Evolutionary conservation across 2,797 vertebrate genomes (phyloP), one percentile per base, ranked within the genome.

Genomic region (Chelmon rostratus): DNA sequence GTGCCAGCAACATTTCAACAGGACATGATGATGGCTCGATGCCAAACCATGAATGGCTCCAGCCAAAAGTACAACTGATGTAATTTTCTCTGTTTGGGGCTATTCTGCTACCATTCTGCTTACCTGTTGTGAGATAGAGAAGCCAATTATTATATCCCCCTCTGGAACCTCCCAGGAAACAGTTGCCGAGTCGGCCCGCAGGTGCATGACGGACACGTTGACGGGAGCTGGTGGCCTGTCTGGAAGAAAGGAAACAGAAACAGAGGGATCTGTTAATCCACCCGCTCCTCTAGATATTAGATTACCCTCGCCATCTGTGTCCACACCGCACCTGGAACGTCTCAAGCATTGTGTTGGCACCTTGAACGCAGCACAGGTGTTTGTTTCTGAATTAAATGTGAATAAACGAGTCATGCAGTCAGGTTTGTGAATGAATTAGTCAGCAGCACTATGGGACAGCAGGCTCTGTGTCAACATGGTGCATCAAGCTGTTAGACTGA

Each of bases 111-210:
- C 62, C 6, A 49, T 68, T 12, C 21, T 61, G 66, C 83, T 77
- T 96, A 99, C 98, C 95, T 99, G 97, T 93, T 99, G 98, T 18
- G 96, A 96, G 89, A 99, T 97, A 58, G 98, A 98, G 86, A 99
- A 99, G 91, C 98, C 98, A 68, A 99, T 99, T 93, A 99, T 96
- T 81, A 98, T 90, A 0, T 99, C 98, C 85, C 98, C 98, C 79
- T 99, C 98, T 21, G 98, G 98, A 81, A 99, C 96, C 31, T 99
- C 98, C 98, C 98, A 99, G 78, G 97, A 98, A 44, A 99, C 96
- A 1, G 97, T 99, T 75, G 97, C 98, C 0, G 97, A 98, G 94
- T 99, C 97, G 19, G 97, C 96, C 91, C 96, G 96, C 92, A 98
- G 96, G 85, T 99, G 97, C 16, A 95, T 97, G 92, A 99, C 96